Evolutionary conservation across 92 coral and sea anemone genomes (phyloP), one percentile per base, ranked within the genome.

Genomic region (Epizoanthus ramosus): DNA sequence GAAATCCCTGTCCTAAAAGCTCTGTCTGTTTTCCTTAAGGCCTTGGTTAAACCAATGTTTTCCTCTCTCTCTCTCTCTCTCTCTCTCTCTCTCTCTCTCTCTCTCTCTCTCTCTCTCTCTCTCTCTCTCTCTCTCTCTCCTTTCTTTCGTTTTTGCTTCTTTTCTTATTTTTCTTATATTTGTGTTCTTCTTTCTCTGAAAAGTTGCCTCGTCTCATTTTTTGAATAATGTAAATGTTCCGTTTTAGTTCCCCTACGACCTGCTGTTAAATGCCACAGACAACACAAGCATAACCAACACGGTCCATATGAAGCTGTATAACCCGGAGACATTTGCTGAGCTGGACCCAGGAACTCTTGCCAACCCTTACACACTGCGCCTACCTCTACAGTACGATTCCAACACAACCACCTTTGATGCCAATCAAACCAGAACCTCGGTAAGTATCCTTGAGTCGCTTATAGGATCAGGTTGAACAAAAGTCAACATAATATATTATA

Each of bases 291-390:
- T 94, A 58, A 87, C 95, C 8, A 85, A 92, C 76, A 74, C 88
- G 19, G 98, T 90, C 28, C 86, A 90, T 57, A 45, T 94, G 39
- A 92, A 90, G 75, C 79, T 94, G 43, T 91, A 86, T 77, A 94
- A 94, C 85, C 98, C 98, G 10, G 80, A 86, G 67, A 94, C 98
- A 3, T 86, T 69, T 54, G 92, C 90, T 8, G 84, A 84, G 56
- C 59, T 94, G 23, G 45, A 76, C 45, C 80, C 87, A 53, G 87
- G 87, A 15, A 63, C 85, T 15, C 81, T 91, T 15, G 84, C 77
- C 3, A 73, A 8, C 16, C 92, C 98, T 1, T 90, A 80, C 45
- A 81, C 71, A 56, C 71, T 92, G 57, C 91, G 81, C 28, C 66
- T 94, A 18, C 98, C 98, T 7, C 72, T 91, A 12, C 82, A 85